A percentile compares a stretch with the other conserved stretches of the same genome.
Evolutionary conservation across 2,888 invertebrate species (phyloP).

Genomic region (Disparrhopalites patrizii): DNA sequence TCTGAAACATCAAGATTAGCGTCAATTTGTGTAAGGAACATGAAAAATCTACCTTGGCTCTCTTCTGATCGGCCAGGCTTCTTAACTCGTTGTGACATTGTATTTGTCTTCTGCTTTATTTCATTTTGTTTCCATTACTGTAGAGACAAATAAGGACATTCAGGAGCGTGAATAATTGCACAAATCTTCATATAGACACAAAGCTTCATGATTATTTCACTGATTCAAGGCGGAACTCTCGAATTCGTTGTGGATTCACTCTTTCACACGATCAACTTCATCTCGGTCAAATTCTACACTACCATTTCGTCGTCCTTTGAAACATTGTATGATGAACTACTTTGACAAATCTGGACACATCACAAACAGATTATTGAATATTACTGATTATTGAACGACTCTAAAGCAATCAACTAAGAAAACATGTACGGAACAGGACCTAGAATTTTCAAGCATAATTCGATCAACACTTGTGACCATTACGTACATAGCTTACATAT

Average conservation of each 20-base stretch:
- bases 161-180: background rate
- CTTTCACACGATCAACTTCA: too few species aligned
- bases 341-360: background rate
- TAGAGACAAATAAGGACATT: conserved; percentile 9
- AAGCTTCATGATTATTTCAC: background rate
- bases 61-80: conserved; percentile 48
- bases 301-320: too few species aligned
- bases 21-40: background rate
- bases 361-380: too few species aligned
- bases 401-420: background rate
- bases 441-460: background rate
- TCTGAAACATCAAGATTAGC: background rate
- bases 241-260: background rate
- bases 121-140: conserved; percentile 27
- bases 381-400: too few species aligned
- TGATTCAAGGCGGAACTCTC: background rate
- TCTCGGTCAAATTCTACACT: too few species aligned
- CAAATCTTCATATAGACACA: background rate
- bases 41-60: conserved; percentile 39
- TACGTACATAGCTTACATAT: conserved; percentile 4
- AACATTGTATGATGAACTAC: background rate
- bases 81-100: conserved; percentile 49
- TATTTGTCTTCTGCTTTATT: conserved; percentile 23
- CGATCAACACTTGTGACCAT: too few species aligned
- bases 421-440: background rate